These are phyloP conservation scores for Pissodes strobi DNA, from an alignment of 1,140 invertebrate species.

Conservation along the genomic window DNA sequence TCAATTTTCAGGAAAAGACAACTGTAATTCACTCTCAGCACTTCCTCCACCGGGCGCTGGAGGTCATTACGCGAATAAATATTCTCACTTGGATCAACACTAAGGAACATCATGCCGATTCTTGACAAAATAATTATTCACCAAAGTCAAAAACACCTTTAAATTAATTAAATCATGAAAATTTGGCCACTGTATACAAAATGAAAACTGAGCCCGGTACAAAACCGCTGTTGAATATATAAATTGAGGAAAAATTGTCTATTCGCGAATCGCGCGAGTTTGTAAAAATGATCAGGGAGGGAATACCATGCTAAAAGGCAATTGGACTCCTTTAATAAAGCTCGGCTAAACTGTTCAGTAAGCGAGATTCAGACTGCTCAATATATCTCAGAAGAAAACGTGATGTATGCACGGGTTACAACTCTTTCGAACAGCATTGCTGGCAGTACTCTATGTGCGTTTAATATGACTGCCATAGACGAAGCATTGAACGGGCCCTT, in stretches of 20 bases:
- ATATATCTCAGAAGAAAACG: conserved; percentile 78
- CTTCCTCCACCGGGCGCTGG: too few relatives aligned
- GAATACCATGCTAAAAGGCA: conserved; percentile 72
- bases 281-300: conserved; percentile 89
- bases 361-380: conserved; percentile 86
- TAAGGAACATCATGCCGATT: too few relatives aligned
- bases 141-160: too few relatives aligned
- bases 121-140: too few relatives aligned
- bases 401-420: conserved; percentile 91
- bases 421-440: conserved; percentile 88
- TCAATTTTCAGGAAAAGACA: too few relatives aligned
- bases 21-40: too few relatives aligned
- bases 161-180: too few relatives aligned
- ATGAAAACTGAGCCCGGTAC: too few relatives aligned
- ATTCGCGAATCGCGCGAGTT: conserved; percentile 88
- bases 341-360: conserved; percentile 87
- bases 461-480: conserved; percentile 82
- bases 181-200: too few relatives aligned
- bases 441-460: conserved; percentile 92
- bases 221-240: conserved; percentile 89
- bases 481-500: conserved; percentile 86
- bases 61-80: too few relatives aligned
- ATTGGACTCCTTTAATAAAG: conserved; percentile 95
- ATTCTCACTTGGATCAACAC: too few relatives aligned
- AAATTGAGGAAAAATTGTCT: conserved; percentile 94